Evolutionary conservation across 2,888 invertebrate genomes (phyloP).

Genomic region (Augochlorella aurata): DNA sequence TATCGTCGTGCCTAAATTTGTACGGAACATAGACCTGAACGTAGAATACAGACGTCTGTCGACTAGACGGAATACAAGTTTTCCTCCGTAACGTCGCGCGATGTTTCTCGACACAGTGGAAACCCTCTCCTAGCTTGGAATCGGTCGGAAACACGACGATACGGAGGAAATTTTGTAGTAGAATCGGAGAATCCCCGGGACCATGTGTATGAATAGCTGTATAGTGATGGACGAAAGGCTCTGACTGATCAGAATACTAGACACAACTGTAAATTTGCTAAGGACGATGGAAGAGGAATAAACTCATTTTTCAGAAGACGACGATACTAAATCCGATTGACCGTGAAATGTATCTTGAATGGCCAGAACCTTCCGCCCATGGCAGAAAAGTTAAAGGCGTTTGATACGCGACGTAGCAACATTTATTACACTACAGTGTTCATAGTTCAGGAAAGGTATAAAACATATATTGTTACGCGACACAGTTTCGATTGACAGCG

Average conservation of each 20-base stretch:
- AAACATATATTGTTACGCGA: conserved; percentile 47
- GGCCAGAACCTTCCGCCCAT: background rate
- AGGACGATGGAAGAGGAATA: background rate
- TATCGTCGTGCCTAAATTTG: conserved; percentile 52
- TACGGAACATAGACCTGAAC: conserved; percentile 30
- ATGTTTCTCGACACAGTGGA: background rate
- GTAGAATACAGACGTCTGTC: conserved; percentile 33
- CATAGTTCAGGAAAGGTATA: conserved; percentile 40
- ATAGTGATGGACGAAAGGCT: background rate
- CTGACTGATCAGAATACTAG: background rate
- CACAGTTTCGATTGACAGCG: conserved; percentile 37
- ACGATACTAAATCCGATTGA: background rate
- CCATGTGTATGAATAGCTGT: conserved; percentile 35
- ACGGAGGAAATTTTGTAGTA: conserved; percentile 20
- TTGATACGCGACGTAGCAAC: conserved; percentile 43
- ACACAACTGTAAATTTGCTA: background rate
- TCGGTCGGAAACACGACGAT: background rate
- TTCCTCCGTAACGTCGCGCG: background rate
- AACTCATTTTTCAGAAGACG: background rate
- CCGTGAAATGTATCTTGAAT: background rate
- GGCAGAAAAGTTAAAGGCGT: conserved; percentile 38
- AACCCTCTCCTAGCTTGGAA: no score
- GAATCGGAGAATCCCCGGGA: conserved; percentile 44
- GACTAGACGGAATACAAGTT: background rate
- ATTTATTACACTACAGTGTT: conserved; percentile 55